Evolutionary conservation across 2,888 invertebrate species (phyloP), one percentile per base, ranked within the genome.

Genomic region (Heteropelma amictum): DNA sequence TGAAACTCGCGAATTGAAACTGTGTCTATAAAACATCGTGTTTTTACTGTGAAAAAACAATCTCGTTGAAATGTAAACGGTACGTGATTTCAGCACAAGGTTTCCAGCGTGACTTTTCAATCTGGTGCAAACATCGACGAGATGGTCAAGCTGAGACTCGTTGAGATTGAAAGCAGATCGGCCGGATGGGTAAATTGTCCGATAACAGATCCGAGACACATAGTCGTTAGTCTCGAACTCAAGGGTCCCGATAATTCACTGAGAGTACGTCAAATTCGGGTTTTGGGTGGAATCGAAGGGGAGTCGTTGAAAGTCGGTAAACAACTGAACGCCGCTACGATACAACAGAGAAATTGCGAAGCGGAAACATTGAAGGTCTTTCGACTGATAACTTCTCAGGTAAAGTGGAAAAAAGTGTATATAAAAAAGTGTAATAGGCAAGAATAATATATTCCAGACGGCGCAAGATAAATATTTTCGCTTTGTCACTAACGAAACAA

Each of bases 101-200:
- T 97, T 0, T 93, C 96, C 1, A 93, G 93, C 83, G 93, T 97
- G 10, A 93, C 94, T n/a, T 97, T 98, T 88, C 93, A 94, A 87
- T 95, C 95, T 76, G 97, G 98, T 5, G 92, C 93, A 33, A 95
- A 95, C 69, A 90, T 93, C 4, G 97, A 97, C 72, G 97, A 98
- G 83, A 91, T 97, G 86, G 91, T 92, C 28, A 94, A 96, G 81
- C 91, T 97, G 82, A 93, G 94, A 78, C 93, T 94, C 26, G 91
- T 95, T n/a, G 97, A 98, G 82, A 93, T 98, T 8, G 97, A 97
- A 83, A 91, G 93, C 10, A 93, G 97, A 86, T 92, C 93, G 72
- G 96, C 96, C 72, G 95, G 97, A 10, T 99, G 99, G 99, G 91
- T 98, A 12, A 95, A 95, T 85, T 97, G 97, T 83, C 94, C 95